Conservation (phyloP, 2,113 vertebrate genomes). For the Bufo gargarizans region DNA sequence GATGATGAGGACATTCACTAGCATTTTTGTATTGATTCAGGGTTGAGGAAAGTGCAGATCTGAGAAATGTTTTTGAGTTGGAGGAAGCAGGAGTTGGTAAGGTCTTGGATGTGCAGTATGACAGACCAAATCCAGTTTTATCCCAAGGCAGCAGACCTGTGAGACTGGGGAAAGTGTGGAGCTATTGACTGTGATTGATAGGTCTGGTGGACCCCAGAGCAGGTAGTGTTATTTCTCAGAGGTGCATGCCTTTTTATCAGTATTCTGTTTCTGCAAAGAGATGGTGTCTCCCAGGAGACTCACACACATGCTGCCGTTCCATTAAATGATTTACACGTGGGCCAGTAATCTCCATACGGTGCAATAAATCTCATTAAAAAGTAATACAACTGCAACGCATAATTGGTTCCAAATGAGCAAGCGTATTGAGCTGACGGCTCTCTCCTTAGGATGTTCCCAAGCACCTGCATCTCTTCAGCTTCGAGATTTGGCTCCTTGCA, state of each 20-base stretch:
- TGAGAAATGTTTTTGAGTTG: too few species aligned
- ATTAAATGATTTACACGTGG: slow-evolving; percentile 59
- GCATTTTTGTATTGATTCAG: too few species aligned
- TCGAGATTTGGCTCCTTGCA: slow-evolving; percentile 17
- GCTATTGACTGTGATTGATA: too few species aligned
- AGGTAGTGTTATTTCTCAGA: slow-evolving; percentile 27
- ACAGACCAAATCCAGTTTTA: too few species aligned
- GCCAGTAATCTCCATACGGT: slow-evolving; percentile 60
- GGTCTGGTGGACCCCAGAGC: not conserved
- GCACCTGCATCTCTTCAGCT: slow-evolving; percentile 42
- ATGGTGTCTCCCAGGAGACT: slow-evolving; percentile 43
- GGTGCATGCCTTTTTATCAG: slow-evolving; percentile 31
- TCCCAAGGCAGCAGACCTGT: too few species aligned
- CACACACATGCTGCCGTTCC: slow-evolving; percentile 52
- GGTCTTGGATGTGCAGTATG: too few species aligned
- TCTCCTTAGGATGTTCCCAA: slow-evolving; percentile 41
- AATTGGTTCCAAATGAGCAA: slow-evolving; percentile 60
- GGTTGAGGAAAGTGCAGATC: too few species aligned
- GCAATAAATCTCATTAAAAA: slow-evolving; percentile 60
- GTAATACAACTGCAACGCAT: slow-evolving; percentile 59
- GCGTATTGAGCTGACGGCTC: slow-evolving; percentile 51
- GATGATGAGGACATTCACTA: too few species aligned
- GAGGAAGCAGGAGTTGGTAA: too few species aligned
- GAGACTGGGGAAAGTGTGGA: too few species aligned
- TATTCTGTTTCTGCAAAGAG: slow-evolving; percentile 36